phyloP scores from a whole-genome alignment of 2,113 vertebrate genomes.

The Thryonomys swinderianus region DNA sequence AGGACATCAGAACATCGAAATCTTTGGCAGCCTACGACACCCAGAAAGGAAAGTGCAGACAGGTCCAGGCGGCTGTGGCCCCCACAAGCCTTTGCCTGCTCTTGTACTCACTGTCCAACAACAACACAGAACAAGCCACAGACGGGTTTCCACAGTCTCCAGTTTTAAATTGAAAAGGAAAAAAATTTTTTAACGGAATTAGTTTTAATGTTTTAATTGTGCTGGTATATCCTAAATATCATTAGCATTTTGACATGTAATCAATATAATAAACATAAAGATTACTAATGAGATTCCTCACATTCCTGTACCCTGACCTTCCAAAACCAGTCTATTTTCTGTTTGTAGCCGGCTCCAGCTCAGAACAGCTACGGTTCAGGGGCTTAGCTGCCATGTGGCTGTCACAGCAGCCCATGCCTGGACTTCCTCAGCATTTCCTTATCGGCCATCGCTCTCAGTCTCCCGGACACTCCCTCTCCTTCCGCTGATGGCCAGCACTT shows the following conservation, averaged over 20 bases:
- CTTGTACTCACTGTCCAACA: neutral
- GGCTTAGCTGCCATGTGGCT: neutral
- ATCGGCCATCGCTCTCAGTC: neutral
- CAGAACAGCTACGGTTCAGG: fast-evolving
- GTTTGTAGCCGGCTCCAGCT: fast-evolving
- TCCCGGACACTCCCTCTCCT: neutral
- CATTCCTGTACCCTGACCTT: neutral
- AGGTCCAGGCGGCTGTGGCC: neutral
- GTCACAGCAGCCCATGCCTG: fast-evolving
- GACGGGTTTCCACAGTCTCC: neutral
- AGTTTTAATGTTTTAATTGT: neutral
- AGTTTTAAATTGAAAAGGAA: slow-evolving; percentile 39
- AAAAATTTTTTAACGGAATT: neutral
- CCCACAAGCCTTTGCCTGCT: neutral
- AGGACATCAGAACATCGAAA: neutral
- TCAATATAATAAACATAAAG: neutral
- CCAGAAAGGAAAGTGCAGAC: neutral
- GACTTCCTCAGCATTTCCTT: neutral
- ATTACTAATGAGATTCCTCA: neutral
- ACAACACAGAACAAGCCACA: neutral
- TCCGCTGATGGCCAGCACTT: neutral
- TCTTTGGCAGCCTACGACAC: neutral
- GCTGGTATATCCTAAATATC: neutral
- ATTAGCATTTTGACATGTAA: neutral
- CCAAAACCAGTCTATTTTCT: neutral